A percentile compares a stretch with the other conserved stretches of the same genome.
phyloP scores from a whole-genome alignment of 2,113 vertebrate species.

The Amblyopsis rosae region DNA sequence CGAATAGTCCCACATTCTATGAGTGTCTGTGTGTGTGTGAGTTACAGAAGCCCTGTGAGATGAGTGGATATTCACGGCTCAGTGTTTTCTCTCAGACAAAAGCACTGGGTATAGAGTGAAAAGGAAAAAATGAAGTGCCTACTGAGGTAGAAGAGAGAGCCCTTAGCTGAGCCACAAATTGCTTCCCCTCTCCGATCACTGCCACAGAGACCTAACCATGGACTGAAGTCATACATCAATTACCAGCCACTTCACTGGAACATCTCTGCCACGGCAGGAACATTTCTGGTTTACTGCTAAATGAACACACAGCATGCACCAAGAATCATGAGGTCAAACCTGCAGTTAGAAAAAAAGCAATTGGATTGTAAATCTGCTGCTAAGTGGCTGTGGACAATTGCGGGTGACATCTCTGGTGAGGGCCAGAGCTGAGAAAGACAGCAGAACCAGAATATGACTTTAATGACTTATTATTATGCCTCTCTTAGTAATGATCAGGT shows the following conservation, averaged over 20 bases:
- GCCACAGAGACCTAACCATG: conserved; percentile 49
- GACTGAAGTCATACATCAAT: conserved; percentile 62
- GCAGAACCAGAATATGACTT: conserved; percentile 9
- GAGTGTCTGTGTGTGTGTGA: conserved; percentile 24
- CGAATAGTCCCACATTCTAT: conserved; percentile 35
- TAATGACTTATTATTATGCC: no score
- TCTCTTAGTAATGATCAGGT: conserved; percentile 22
- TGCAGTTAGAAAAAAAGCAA: conserved; percentile 26
- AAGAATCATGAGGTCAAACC: conserved; percentile 38
- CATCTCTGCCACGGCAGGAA: conserved; percentile 51
- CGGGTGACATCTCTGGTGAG: conserved; percentile 18
- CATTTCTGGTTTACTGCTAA: conserved; percentile 51
- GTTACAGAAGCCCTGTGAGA: conserved; percentile 46
- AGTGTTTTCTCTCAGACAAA: conserved; percentile 62
- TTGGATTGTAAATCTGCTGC: conserved; percentile 54
- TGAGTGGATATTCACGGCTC: conserved; percentile 53
- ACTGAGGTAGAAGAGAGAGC: conserved; percentile 54
- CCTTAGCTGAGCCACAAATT: conserved; percentile 64
- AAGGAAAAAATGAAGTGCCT: conserved; percentile 64
- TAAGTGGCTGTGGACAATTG: conserved; percentile 47
- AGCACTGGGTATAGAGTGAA: conserved; percentile 50
- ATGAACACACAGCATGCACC: conserved; percentile 28
- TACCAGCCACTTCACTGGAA: conserved; percentile 48
- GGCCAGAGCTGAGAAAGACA: conserved; percentile 35
- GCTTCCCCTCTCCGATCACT: conserved; percentile 57